Percentiles rank a stretch among this genome's conserved stretches.
Conservation (phyloP, 2,113 vertebrate genomes). For the Periophthalmus modestus region DNA sequence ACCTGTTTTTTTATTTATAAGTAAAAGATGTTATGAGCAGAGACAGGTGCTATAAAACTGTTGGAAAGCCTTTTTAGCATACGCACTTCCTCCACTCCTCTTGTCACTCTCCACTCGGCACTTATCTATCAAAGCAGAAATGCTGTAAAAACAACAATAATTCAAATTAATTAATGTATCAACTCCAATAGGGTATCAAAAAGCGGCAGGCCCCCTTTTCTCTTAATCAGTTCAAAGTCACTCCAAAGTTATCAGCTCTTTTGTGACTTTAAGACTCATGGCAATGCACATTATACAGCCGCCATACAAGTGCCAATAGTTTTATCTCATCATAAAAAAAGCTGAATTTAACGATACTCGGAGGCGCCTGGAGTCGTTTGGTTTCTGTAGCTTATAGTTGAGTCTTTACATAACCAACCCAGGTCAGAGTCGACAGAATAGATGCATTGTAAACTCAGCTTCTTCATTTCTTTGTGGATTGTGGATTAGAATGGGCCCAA, state of each 20-base stretch:
- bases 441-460: constrained; percentile 59
- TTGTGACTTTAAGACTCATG: constrained; percentile 65
- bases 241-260: constrained; percentile 70
- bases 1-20: not conserved
- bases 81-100: constrained; percentile 24
- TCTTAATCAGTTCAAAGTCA: constrained; percentile 70
- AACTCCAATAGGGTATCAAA: constrained; percentile 67
- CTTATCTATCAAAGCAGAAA: constrained; percentile 63
- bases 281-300: constrained; percentile 65
- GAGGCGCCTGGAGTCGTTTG: constrained; percentile 62
- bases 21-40: constrained; percentile 12
- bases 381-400: constrained; percentile 59
- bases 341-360: constrained; percentile 71
- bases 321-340: constrained; percentile 69
- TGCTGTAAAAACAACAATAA: constrained; percentile 66
- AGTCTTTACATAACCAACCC: constrained; percentile 62
- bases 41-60: constrained; percentile 40
- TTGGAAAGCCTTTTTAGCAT: constrained; percentile 31
- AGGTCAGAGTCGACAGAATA: constrained; percentile 67
- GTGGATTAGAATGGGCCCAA: constrained; percentile 73
- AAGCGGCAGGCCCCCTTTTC: constrained; percentile 64
- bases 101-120: constrained; percentile 23
- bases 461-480: constrained; percentile 73
- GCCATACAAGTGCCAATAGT: constrained; percentile 51
- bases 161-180: constrained; percentile 70